Percentiles rank a stretch among this genome's conserved stretches.
Conservation (phyloP, 1,140 invertebrate species). For the Melipona quadrifasciata region DNA sequence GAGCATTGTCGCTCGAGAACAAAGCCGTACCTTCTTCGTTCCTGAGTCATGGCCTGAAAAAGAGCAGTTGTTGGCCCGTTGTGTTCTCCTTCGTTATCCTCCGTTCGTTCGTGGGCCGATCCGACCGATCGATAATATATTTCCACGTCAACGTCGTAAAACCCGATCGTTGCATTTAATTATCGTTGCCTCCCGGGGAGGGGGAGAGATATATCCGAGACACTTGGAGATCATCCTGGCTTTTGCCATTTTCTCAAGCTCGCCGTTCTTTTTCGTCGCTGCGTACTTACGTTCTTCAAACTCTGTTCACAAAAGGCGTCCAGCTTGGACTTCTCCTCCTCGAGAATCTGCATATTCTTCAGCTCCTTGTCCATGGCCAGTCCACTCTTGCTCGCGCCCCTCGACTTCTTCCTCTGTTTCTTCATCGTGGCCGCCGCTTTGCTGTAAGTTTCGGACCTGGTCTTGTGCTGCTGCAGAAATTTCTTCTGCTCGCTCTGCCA, state of each 20-base stretch:
- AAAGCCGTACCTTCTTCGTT: slow-evolving; percentile 95
- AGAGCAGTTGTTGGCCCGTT: background rate
- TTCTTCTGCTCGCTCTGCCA: slow-evolving; percentile 93
- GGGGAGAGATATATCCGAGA: background rate
- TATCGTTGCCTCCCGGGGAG: background rate
- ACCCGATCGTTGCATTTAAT: too few relatives aligned
- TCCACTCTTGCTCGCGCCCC: slow-evolving; percentile 89
- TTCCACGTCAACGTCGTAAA: background rate
- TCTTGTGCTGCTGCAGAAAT: slow-evolving; percentile 94
- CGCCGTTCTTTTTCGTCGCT: background rate
- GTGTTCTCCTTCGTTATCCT: background rate
- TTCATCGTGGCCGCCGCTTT: slow-evolving; percentile 94
- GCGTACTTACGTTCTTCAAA: slow-evolving; percentile 90
- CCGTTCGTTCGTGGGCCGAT: background rate
- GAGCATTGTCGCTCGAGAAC: slow-evolving; percentile 95
- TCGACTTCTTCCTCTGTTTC: slow-evolving; percentile 93
- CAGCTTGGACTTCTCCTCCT: slow-evolving; percentile 94
- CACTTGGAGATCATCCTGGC: background rate
- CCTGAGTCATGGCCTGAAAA: slow-evolving; percentile 94
- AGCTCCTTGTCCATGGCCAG: slow-evolving; percentile 93
- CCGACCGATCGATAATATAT: slow-evolving; percentile 4
- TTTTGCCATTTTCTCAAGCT: background rate
- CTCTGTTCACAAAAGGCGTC: slow-evolving; percentile 95
- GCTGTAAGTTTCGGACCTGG: slow-evolving; percentile 92
- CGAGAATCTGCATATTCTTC: slow-evolving; percentile 94